A percentile compares a stretch with the other conserved stretches of the same genome.
Evolutionary conservation across 2,113 vertebrate species (phyloP).

Genomic region (Strigops habroptila): DNA sequence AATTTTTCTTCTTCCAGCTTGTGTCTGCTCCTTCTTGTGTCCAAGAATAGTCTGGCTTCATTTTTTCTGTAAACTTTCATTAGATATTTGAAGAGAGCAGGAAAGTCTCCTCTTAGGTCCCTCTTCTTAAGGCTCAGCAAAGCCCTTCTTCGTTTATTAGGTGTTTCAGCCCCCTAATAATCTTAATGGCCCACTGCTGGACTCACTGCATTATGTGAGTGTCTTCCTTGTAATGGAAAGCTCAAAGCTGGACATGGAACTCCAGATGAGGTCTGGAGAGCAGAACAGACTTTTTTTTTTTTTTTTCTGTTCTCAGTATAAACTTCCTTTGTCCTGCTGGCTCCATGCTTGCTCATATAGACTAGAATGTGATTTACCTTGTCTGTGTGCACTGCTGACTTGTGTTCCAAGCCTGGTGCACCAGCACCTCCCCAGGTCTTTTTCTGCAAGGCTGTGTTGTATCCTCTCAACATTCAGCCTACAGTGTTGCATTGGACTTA

Average conservation of each 20-base stretch:
- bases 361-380: background rate
- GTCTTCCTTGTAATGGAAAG: background rate
- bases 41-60: background rate
- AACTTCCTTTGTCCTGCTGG: background rate
- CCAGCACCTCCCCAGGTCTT: background rate
- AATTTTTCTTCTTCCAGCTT: background rate
- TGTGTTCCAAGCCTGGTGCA: background rate
- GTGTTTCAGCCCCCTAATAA: background rate
- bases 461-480: background rate
- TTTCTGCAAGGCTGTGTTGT: background rate
- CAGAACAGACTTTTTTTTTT: background rate
- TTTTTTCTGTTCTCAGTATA: background rate
- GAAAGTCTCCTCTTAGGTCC: background rate
- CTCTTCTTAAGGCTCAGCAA: background rate
- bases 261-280: background rate
- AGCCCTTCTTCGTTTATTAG: background rate
- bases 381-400: background rate
- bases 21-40: background rate
- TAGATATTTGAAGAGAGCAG: background rate
- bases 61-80: background rate
- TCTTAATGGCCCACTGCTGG: background rate
- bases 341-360: background rate
- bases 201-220: background rate
- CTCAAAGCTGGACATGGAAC: background rate
- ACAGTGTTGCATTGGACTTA: background rate